Evolutionary conservation across 2,888 invertebrate genomes (phyloP).

Genomic region (Troilus luridus): DNA sequence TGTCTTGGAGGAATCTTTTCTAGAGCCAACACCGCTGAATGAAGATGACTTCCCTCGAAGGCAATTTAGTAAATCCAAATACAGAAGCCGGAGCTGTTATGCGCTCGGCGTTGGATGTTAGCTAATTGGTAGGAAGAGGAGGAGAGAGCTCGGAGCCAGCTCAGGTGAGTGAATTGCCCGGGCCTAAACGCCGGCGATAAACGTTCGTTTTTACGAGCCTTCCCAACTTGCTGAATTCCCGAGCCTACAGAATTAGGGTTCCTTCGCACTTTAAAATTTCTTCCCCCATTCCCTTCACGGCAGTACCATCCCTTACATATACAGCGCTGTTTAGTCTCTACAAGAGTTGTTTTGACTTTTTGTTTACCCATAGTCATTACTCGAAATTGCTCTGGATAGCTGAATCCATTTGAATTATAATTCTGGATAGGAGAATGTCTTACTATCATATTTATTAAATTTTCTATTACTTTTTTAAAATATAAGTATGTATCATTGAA

Average conservation of each 20-base stretch:
- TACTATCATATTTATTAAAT: not conserved
- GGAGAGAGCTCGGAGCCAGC: not conserved
- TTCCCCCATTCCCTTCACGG: not conserved
- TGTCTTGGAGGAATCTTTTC: not conserved
- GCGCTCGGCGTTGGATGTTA: not conserved
- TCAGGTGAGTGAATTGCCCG: not conserved
- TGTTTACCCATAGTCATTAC: too few relatives aligned
- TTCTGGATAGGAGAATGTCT: not conserved
- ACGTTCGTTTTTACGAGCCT: slow-evolving; percentile 41
- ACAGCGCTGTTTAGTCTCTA: not conserved
- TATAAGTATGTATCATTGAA: too few relatives aligned
- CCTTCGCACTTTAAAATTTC: slow-evolving; percentile 33
- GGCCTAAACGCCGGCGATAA: slow-evolving; percentile 36
- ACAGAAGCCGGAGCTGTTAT: not conserved
- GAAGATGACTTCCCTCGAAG: not conserved
- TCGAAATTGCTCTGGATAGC: not conserved
- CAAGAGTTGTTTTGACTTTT: not conserved
- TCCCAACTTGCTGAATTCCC: slow-evolving; percentile 45
- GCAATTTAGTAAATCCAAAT: not conserved
- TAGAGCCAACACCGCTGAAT: not conserved
- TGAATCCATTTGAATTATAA: not conserved
- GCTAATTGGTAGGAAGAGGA: slow-evolving; percentile 3
- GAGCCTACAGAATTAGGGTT: slow-evolving; percentile 3
- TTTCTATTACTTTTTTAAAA: too few relatives aligned
- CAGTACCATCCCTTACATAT: not conserved